Evolutionary conservation across 2,113 vertebrate species (phyloP).

Genomic region (Paraplagusia blochii): DNA sequence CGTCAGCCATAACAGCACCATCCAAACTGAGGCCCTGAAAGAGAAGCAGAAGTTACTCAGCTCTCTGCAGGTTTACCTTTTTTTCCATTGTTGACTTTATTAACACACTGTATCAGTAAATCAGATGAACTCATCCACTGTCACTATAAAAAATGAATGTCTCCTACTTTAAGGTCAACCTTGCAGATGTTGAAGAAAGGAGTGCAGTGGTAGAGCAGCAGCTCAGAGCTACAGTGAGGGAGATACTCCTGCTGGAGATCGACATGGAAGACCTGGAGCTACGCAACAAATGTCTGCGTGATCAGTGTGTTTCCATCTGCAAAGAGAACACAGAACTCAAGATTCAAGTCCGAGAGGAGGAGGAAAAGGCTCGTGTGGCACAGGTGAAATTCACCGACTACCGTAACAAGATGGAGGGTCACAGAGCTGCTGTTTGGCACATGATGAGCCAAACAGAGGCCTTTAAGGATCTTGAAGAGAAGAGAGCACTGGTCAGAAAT

Average conservation of each 20-base stretch:
- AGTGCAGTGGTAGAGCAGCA: slow-evolving; percentile 26
- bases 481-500: slow-evolving; percentile 37
- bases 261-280: slow-evolving; percentile 42
- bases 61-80: slow-evolving; percentile 56
- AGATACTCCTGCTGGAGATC: slow-evolving; percentile 33
- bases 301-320: slow-evolving; percentile 23
- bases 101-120: too few relatives aligned
- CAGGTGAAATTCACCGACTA: slow-evolving; percentile 46
- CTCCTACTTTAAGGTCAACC: slow-evolving; percentile 22
- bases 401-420: slow-evolving; percentile 57
- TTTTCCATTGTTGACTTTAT: too few relatives aligned
- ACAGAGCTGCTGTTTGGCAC: slow-evolving; percentile 40
- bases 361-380: slow-evolving; percentile 17
- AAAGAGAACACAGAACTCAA: slow-evolving; percentile 50
- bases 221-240: slow-evolving; percentile 42
- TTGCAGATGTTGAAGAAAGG: slow-evolving; percentile 46
- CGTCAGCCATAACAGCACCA: slow-evolving; percentile 39
- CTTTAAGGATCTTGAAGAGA: slow-evolving; percentile 56
- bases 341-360: slow-evolving; percentile 34
- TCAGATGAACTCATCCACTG: too few relatives aligned
- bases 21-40: slow-evolving; percentile 38
- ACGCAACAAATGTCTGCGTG: slow-evolving; percentile 12
- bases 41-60: slow-evolving; percentile 46
- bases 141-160: not conserved
- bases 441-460: slow-evolving; percentile 39